These are phyloP conservation scores for Troides helena DNA, from an alignment of 2,888 invertebrate species.

Conservation along the genomic window DNA sequence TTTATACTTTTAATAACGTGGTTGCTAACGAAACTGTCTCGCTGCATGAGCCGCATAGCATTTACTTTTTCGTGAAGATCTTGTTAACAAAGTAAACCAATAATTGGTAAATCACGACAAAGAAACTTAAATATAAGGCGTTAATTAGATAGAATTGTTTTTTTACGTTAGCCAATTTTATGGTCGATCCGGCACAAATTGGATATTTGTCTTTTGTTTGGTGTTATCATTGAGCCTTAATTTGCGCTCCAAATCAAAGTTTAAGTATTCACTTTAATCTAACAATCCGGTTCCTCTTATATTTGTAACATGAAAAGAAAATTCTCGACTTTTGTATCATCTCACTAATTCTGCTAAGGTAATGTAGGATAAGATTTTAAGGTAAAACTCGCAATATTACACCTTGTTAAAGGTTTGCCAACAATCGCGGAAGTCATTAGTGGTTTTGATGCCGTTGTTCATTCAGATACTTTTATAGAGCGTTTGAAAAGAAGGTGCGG, in stretches of 20 bases:
- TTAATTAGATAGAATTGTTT: slow-evolving; percentile 52
- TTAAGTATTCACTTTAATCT: too few species aligned
- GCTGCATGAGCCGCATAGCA: slow-evolving; percentile 19
- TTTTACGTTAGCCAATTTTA: slow-evolving; percentile 66
- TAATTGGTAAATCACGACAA: slow-evolving; percentile 42
- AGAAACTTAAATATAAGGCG: slow-evolving; percentile 47
- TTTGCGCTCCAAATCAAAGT: background rate
- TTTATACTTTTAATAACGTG: slow-evolving; percentile 30
- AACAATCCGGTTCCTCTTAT: too few species aligned
- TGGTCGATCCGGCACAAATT: slow-evolving; percentile 68
- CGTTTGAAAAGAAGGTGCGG: slow-evolving; percentile 58
- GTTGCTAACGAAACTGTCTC: slow-evolving; percentile 25
- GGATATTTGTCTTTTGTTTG: slow-evolving; percentile 35
- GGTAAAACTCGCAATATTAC: background rate
- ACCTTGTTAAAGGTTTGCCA: slow-evolving; percentile 31
- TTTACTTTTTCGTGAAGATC: slow-evolving; percentile 32
- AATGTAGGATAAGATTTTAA: background rate
- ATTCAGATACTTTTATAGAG: slow-evolving; percentile 52
- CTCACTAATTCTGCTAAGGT: background rate
- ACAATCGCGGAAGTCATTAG: slow-evolving; percentile 61
- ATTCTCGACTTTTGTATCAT: background rate
- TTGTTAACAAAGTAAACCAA: slow-evolving; percentile 39
- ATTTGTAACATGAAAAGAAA: background rate
- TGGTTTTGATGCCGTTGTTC: slow-evolving; percentile 47
- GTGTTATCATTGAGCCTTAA: background rate